Conservation (phyloP, 2,888 invertebrate species). For the Lucinisca nassula region DNA sequence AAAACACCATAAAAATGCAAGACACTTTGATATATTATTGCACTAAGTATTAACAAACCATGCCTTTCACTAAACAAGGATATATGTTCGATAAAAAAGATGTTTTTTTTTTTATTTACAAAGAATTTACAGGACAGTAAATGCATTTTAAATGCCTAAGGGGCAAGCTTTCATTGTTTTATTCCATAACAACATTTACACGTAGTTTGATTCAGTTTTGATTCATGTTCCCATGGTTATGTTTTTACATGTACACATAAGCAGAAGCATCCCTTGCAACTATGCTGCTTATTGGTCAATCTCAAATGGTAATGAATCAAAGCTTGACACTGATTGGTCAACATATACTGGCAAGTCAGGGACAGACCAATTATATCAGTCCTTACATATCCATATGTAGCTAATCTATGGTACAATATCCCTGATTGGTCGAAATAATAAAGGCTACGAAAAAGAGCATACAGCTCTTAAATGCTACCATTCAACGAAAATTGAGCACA, state of each 20-base stretch:
- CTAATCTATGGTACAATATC: not conserved
- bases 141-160: not conserved
- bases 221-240: not conserved
- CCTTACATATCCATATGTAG: slow-evolving; percentile 3
- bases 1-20: not conserved
- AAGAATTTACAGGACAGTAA: not conserved
- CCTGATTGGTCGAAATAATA: slow-evolving; percentile 11
- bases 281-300: slow-evolving; percentile 38
- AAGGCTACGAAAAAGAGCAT: slow-evolving; percentile 3
- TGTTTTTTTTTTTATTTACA: not conserved
- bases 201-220: not conserved
- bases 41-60: slow-evolving; percentile 14
- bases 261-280: not conserved
- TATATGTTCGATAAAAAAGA: not conserved
- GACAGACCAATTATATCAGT: slow-evolving; percentile 1
- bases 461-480: not conserved
- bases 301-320: slow-evolving; percentile 61
- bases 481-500: slow-evolving; percentile 10
- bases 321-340: slow-evolving; percentile 54
- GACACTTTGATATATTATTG: not conserved
- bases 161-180: not conserved
- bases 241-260: not conserved
- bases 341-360: slow-evolving; percentile 36
- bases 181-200: not conserved
- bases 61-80: not conserved